Conservation (phyloP, 2,113 vertebrate genomes). For the Xyliphius kryptos region DNA sequence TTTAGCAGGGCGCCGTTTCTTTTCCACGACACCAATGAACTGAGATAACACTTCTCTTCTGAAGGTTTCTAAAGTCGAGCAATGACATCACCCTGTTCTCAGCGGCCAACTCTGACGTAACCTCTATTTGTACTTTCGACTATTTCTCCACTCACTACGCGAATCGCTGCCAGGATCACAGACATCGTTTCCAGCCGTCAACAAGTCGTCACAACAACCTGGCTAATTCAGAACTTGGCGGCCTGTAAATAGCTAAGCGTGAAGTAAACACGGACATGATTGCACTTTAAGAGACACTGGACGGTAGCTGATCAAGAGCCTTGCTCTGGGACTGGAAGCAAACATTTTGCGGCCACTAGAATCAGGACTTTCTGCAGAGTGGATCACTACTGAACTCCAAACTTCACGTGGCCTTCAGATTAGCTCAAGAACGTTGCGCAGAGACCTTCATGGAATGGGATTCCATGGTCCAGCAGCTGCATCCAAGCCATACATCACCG, state of each 20-base stretch:
- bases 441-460: too few relatives aligned
- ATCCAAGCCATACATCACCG: too few relatives aligned
- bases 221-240: slow-evolving; percentile 2
- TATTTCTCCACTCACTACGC: slow-evolving; percentile 31
- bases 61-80: slow-evolving; percentile 13
- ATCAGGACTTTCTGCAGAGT: too few relatives aligned
- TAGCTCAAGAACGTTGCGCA: too few relatives aligned
- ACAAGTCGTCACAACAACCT: slow-evolving; percentile 5
- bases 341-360: too few relatives aligned
- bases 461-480: too few relatives aligned
- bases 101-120: slow-evolving; percentile 36
- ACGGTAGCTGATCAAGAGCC: too few relatives aligned
- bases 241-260: not conserved
- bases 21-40: slow-evolving; percentile 27
- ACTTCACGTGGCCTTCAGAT: too few relatives aligned
- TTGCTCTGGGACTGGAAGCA: too few relatives aligned
- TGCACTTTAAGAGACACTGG: too few relatives aligned
- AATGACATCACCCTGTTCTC: slow-evolving; percentile 48
- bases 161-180: slow-evolving; percentile 46
- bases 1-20: slow-evolving; percentile 20
- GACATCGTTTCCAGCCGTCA: slow-evolving; percentile 23
- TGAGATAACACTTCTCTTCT: slow-evolving; percentile 23
- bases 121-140: slow-evolving; percentile 33
- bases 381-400: too few relatives aligned
- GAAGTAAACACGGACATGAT: too few relatives aligned